A percentile compares a stretch with the other conserved stretches of the same genome.
These are phyloP conservation scores for Epistrophe grossulariae DNA, from an alignment of 2,888 invertebrate genomes.

Conservation along the genomic window DNA sequence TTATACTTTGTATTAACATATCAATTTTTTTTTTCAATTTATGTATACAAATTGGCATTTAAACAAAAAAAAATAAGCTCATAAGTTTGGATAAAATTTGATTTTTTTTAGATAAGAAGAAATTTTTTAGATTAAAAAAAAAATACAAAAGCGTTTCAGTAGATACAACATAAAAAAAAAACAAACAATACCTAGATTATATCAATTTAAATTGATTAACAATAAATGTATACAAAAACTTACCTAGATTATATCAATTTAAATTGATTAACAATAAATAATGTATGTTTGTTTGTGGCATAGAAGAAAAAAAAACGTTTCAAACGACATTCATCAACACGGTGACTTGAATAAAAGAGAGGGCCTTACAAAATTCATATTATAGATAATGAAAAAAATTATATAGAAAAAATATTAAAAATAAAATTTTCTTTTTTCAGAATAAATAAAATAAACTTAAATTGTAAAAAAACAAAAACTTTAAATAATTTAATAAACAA, in stretches of 20 bases:
- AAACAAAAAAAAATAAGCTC: neutral
- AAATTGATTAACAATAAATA: neutral
- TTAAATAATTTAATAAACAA: neutral
- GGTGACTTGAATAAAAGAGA: conserved; percentile 58
- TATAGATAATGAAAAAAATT: conserved; percentile 24
- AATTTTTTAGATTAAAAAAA: conserved; percentile 6
- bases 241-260: neutral
- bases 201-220: too few relatives aligned
- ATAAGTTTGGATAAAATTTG: neutral
- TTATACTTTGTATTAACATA: conserved; percentile 35
- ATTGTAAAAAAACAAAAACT: neutral
- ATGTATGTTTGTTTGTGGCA: conserved; percentile 35
- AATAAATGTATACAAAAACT: neutral
- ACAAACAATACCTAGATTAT: neutral
- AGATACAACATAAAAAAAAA: neutral
- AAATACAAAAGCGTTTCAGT: conserved; percentile 34
- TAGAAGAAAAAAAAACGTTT: conserved; percentile 32
- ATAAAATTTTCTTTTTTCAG: neutral
- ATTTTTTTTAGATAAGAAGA: neutral
- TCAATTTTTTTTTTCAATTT: conserved; percentile 14
- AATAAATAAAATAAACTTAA: neutral
- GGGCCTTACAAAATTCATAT: conserved; percentile 61
- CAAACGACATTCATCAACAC: conserved; percentile 39
- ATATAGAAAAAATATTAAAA: conserved; percentile 30
- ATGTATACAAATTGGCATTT: neutral